Evolutionary conservation across 2,797 vertebrate species (phyloP).

Genomic region (Silurus aristotelis): DNA sequence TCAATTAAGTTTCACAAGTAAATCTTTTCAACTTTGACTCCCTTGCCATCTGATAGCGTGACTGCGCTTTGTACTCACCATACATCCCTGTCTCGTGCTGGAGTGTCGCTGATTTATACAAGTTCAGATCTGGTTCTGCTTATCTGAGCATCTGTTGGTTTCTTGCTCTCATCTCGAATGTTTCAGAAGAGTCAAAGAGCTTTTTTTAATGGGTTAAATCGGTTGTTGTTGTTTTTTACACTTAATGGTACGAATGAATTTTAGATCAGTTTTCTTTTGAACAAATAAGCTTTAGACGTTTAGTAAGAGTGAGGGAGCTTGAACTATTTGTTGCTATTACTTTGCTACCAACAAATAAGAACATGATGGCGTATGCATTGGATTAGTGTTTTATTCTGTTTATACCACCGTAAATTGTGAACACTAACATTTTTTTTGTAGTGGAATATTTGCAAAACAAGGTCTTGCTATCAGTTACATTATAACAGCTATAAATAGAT

Average conservation of each 20-base stretch:
- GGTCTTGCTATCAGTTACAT: neutral
- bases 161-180: slow-evolving; percentile 26
- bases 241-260: neutral
- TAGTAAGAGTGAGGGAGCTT: neutral
- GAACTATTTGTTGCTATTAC: neutral
- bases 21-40: slow-evolving; percentile 38
- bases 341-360: neutral
- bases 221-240: neutral
- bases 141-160: slow-evolving; percentile 45
- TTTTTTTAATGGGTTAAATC: slow-evolving; percentile 9
- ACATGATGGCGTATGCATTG: neutral
- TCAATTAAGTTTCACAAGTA: slow-evolving; percentile 25
- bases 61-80: slow-evolving; percentile 41
- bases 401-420: neutral
- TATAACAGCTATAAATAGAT: neutral
- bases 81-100: neutral
- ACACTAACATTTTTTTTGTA: neutral
- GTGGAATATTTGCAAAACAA: neutral
- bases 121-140: slow-evolving; percentile 45
- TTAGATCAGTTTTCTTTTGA: neutral
- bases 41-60: slow-evolving; percentile 21
- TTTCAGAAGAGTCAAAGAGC: slow-evolving; percentile 11
- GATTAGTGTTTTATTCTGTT: neutral
- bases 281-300: neutral
- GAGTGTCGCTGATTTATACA: slow-evolving; percentile 40